Evolutionary conservation across 2,888 invertebrate genomes (phyloP).

Genomic region (Adineta ricciae): DNA sequence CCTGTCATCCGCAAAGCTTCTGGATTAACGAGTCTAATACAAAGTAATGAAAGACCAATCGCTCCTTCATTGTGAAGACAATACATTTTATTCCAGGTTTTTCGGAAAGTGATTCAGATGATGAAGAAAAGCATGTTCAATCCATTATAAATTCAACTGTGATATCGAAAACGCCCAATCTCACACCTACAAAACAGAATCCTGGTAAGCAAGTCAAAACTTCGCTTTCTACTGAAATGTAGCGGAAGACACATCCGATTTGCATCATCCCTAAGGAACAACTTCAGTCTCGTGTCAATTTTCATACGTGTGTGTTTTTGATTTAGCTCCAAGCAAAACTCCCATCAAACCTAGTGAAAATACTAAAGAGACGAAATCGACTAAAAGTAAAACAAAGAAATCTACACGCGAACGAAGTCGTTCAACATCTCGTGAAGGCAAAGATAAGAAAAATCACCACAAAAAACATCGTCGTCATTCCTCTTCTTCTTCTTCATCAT

Average conservation of each 20-base stretch:
- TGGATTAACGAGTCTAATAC: background rate
- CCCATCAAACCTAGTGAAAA: background rate
- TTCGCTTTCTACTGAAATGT: background rate
- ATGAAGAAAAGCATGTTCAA: background rate
- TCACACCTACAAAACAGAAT: background rate
- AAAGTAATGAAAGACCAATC: background rate
- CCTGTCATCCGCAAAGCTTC: background rate
- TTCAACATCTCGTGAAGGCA: background rate
- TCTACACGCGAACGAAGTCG: background rate
- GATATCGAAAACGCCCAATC: background rate
- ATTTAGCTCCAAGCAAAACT: background rate
- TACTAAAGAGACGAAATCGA: background rate
- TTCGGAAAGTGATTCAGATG: background rate
- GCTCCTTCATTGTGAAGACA: background rate
- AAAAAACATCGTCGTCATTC: background rate
- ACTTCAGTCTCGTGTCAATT: too few relatives aligned
- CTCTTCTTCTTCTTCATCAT: background rate
- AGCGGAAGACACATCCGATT: too few relatives aligned
- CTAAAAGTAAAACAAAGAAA: background rate
- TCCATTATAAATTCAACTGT: background rate
- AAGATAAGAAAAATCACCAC: background rate
- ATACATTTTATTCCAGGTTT: background rate
- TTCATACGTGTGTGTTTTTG: background rate
- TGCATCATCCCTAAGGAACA: too few relatives aligned
- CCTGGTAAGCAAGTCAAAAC: background rate